Conservation (phyloP, 2,888 invertebrate genomes). For the Megaustenia siamemsis region DNA sequence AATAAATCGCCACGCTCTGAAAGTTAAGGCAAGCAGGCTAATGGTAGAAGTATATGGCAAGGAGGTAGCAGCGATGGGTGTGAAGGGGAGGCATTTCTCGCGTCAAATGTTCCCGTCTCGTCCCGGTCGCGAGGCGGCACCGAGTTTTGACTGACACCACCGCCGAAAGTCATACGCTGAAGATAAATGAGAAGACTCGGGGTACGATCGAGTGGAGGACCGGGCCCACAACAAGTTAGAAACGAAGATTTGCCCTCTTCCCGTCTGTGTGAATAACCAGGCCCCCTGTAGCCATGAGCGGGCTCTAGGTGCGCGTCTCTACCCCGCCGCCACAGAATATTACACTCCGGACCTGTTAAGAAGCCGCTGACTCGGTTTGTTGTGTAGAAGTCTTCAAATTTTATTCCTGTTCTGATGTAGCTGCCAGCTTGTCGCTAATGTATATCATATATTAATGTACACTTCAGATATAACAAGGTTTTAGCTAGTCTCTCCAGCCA, state of each 20-base stretch:
- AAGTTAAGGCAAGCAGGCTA: neutral
- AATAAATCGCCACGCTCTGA: constrained; percentile 5
- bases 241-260: neutral
- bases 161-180: constrained; percentile 9
- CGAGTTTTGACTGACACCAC: constrained; percentile 29
- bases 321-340: constrained; percentile 13
- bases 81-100: neutral
- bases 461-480: no score
- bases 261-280: constrained; percentile 8
- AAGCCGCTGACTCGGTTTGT: neutral
- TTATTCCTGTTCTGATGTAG: neutral
- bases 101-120: neutral
- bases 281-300: constrained; percentile 4
- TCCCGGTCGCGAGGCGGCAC: constrained; percentile 28
- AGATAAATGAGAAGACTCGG: constrained; percentile 30
- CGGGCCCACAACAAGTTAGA: neutral
- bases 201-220: neutral
- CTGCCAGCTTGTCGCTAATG: neutral
- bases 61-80: neutral
- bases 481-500: no score
- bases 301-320: constrained; percentile 19
- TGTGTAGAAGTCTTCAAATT: neutral
- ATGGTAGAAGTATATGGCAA: neutral
- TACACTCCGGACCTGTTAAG: constrained; percentile 6
- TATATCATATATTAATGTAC: no score